phyloP scores from a whole-genome alignment of 1,140 invertebrate genomes.

The Orchestia grillus region DNA sequence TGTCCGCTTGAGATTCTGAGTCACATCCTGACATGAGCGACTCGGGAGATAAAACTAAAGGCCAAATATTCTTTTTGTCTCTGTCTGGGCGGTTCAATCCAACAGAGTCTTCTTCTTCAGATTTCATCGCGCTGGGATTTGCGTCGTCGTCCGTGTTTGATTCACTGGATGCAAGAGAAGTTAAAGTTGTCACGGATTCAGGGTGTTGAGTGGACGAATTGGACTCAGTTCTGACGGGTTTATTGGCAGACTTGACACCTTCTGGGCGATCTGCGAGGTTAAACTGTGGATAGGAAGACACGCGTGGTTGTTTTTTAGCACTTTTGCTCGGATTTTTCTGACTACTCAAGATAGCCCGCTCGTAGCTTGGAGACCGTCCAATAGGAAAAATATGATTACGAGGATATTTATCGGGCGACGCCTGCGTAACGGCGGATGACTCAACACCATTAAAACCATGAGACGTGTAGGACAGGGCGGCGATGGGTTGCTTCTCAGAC shows the following conservation, averaged over 20 bases:
- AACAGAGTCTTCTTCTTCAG: background rate
- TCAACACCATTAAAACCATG: constrained; percentile 46
- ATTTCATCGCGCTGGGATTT: background rate
- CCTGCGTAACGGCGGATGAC: background rate
- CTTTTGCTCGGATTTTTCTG: background rate
- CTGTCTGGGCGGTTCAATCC: constrained; percentile 1
- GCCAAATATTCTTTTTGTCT: constrained; percentile 7
- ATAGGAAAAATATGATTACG: constrained; percentile 30
- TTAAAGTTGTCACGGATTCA: constrained; percentile 35
- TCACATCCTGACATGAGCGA: constrained; percentile 23
- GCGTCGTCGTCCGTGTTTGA: background rate
- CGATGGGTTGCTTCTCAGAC: constrained; percentile 24
- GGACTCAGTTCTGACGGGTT: background rate
- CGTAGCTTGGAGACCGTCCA: constrained; percentile 29
- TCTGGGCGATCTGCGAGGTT: background rate
- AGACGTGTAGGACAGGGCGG: constrained; percentile 31
- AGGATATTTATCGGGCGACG: background rate
- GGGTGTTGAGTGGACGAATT: constrained; percentile 17
- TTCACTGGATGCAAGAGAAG: constrained; percentile 23
- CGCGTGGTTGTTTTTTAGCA: background rate
- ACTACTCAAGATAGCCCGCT: constrained; percentile 22
- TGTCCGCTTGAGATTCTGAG: background rate
- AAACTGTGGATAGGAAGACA: background rate
- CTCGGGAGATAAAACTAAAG: constrained; percentile 16
- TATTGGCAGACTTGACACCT: background rate